A percentile compares a stretch with the other conserved stretches of the same genome.
These are phyloP conservation scores for Myanophis thanlyinensis DNA, from an alignment of 2,113 vertebrate genomes.

Conservation along the genomic window DNA sequence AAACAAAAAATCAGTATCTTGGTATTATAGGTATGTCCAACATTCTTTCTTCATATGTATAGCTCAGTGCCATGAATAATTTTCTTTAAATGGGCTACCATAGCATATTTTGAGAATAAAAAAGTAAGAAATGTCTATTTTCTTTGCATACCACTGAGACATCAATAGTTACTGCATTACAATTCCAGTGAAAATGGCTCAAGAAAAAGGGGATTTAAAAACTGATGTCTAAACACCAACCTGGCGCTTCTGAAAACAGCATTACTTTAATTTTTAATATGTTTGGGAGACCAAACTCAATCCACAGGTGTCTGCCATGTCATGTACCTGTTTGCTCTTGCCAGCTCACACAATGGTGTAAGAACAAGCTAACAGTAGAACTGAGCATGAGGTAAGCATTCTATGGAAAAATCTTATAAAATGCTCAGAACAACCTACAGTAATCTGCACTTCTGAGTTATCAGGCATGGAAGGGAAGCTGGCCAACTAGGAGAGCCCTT, in stretches of 20 bases:
- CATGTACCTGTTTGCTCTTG: background rate
- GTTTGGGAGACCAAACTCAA: background rate
- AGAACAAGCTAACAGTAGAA: background rate
- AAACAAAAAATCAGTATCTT: background rate
- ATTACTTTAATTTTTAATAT: background rate
- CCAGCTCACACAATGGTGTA: background rate
- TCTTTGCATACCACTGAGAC: background rate
- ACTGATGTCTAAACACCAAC: slow-evolving; percentile 15
- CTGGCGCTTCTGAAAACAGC: background rate
- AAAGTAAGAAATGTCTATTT: slow-evolving; percentile 10
- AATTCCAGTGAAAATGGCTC: background rate
- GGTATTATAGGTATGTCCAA: background rate
- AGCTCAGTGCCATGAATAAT: slow-evolving; percentile 46
- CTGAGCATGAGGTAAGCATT: background rate
- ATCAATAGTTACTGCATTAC: background rate
- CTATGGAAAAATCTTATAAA: background rate
- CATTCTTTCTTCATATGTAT: slow-evolving; percentile 31
- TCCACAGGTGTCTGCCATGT: background rate
- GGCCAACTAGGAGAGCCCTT: background rate
- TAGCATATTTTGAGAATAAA: slow-evolving; percentile 45
- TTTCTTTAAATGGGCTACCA: slow-evolving; percentile 51
- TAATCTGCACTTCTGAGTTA: background rate
- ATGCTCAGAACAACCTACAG: background rate
- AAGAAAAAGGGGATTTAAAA: slow-evolving; percentile 20
- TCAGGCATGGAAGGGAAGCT: background rate